A percentile compares a stretch with the other conserved stretches of the same genome.
Evolutionary conservation across 2,113 vertebrate species (phyloP).

Genomic region (Hypomesus transpacificus): DNA sequence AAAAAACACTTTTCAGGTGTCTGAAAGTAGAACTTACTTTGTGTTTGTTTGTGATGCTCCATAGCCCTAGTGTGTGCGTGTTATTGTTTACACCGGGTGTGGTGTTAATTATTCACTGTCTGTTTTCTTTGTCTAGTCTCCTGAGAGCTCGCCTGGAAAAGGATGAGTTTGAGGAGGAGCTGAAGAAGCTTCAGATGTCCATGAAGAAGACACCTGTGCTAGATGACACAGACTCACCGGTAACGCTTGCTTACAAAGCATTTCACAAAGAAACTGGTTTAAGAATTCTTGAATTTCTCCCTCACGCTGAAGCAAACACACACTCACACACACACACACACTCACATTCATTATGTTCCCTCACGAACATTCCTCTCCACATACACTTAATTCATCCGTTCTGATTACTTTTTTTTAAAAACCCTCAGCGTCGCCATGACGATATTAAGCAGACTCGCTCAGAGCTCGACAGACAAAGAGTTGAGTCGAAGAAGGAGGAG

Average conservation of each 20-base stretch:
- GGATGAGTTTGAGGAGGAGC: conserved; percentile 77
- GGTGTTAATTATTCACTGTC: conserved; percentile 3
- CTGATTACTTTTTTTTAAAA: conserved; percentile 58
- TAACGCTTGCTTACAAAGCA: conserved; percentile 24
- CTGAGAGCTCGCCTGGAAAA: conserved; percentile 80
- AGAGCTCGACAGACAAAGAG: conserved; percentile 67
- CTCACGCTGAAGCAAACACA: background rate
- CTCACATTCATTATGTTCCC: background rate
- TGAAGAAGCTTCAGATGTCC: conserved; percentile 66
- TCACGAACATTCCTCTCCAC: conserved; percentile 19
- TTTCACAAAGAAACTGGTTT: too few species aligned
- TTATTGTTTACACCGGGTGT: conserved; percentile 10
- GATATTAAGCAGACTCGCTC: conserved; percentile 60
- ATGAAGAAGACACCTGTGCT: conserved; percentile 60
- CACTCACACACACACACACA: conserved; percentile 3
- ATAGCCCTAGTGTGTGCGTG: conserved; percentile 1
- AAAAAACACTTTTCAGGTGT: too few species aligned
- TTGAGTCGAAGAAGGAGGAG: conserved; percentile 61
- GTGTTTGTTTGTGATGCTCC: conserved; percentile 12
- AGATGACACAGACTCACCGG: conserved; percentile 57
- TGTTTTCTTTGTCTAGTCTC: conserved; percentile 67
- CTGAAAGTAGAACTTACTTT: too few species aligned
- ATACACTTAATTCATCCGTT: conserved; percentile 33
- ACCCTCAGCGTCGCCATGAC: conserved; percentile 68
- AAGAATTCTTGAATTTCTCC: background rate